A percentile compares a stretch with the other conserved stretches of the same genome.
phyloP scores from a whole-genome alignment of 2,797 vertebrate species.

The Cottoperca gobio region DNA sequence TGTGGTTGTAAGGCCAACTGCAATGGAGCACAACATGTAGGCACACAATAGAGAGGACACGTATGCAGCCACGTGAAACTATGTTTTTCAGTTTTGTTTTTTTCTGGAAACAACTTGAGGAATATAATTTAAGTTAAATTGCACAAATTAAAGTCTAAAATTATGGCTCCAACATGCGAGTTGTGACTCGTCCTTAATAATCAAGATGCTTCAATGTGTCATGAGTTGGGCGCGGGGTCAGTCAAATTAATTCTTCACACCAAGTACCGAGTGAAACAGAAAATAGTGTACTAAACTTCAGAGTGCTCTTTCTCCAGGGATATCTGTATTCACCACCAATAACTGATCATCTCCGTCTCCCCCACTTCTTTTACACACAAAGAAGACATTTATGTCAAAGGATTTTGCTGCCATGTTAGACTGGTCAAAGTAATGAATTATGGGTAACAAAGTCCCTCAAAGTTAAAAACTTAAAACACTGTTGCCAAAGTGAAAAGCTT shows the following conservation, averaged over 20 bases:
- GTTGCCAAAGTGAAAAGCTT: neutral
- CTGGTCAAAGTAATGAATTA: conserved; percentile 28
- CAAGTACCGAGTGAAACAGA: conserved; percentile 5
- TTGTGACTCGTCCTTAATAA: neutral
- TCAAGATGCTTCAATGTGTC: neutral
- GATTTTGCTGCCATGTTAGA: conserved; percentile 28
- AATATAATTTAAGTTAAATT: neutral
- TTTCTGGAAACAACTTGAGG: neutral
- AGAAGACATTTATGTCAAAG: conserved; percentile 11
- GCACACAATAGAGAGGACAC: neutral
- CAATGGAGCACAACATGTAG: neutral
- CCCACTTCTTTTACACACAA: neutral
- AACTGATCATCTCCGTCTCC: conserved; percentile 18
- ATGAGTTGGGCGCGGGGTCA: neutral
- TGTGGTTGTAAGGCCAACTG: neutral
- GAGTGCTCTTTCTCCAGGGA: neutral
- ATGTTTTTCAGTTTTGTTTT: too few species aligned
- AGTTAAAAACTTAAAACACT: conserved; percentile 11
- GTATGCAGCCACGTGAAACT: too few species aligned
- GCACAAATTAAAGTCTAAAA: neutral
- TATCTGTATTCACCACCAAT: conserved; percentile 6
- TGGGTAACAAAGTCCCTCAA: conserved; percentile 27
- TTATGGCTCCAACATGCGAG: neutral
- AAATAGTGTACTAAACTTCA: neutral
- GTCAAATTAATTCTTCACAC: conserved; percentile 1